These are phyloP conservation scores for Cydia amplana DNA, from an alignment of 1,140 invertebrate genomes.

Conservation along the genomic window DNA sequence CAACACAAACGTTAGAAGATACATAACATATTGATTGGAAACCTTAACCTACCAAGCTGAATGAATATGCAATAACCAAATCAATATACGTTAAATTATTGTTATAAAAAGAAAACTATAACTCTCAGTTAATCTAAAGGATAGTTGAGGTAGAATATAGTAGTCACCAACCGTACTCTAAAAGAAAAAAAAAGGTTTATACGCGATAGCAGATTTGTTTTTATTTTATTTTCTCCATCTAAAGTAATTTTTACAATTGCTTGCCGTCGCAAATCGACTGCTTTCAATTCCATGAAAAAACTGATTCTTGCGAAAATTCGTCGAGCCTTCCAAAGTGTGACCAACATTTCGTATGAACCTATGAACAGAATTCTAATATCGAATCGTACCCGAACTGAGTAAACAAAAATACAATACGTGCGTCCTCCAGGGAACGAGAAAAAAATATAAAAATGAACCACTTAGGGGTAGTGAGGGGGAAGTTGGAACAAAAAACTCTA, in stretches of 20 bases:
- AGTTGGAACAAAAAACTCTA: conserved; percentile 21
- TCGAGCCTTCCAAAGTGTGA: conserved; percentile 15
- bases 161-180: no score
- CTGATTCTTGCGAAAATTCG: not conserved
- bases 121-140: not conserved
- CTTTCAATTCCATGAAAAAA: conserved; percentile 19
- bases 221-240: not conserved
- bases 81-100: no score
- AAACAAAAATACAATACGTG: conserved; percentile 33
- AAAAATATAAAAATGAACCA: conserved; percentile 34
- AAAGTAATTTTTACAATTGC: not conserved
- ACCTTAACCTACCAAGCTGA: not conserved
- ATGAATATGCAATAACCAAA: no score
- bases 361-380: conserved; percentile 32
- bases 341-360: conserved; percentile 23
- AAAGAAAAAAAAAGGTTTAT: no score
- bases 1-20: not conserved
- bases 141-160: no score
- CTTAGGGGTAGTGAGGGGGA: conserved; percentile 27
- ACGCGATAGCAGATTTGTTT: not conserved
- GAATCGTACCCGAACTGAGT: conserved; percentile 28
- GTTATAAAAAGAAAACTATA: not conserved
- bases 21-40: no score
- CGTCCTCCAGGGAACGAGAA: conserved; percentile 22
- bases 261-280: conserved; percentile 17